A percentile compares a stretch with the other conserved stretches of the same genome.
phyloP scores from a whole-genome alignment of 2,113 vertebrate species.

The Circaetus gallicus region DNA sequence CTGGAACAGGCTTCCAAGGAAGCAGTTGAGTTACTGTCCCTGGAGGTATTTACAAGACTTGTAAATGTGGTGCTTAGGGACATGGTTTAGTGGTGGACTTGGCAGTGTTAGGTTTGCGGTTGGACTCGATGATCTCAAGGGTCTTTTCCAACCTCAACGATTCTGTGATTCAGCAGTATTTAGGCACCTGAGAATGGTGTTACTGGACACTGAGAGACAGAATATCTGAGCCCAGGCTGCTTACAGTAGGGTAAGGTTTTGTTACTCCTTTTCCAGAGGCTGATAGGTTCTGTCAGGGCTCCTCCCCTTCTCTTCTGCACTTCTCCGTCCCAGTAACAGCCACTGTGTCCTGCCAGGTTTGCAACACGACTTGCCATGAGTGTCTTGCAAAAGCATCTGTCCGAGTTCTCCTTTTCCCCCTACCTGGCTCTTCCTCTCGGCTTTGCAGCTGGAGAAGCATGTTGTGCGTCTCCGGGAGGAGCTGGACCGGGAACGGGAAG shows the following conservation, averaged over 20 bases:
- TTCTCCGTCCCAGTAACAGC: neutral
- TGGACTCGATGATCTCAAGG: neutral
- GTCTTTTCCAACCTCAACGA: neutral
- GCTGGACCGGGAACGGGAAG: slow-evolving; percentile 88
- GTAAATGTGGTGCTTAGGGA: neutral
- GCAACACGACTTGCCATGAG: fast-evolving
- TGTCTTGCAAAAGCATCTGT: neutral
- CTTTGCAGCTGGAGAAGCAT: slow-evolving; percentile 83
- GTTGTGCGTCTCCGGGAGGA: slow-evolving; percentile 79
- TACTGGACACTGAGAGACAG: fast-evolving
- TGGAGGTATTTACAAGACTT: neutral
- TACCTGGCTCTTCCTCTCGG: neutral
- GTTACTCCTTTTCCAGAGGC: neutral
- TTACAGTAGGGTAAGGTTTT: neutral
- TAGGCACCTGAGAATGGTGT: neutral
- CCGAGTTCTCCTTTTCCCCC: neutral
- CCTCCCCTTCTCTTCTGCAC: neutral
- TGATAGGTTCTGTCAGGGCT: neutral
- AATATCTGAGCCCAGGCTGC: neutral
- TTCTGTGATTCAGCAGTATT: neutral
- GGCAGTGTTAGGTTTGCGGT: neutral
- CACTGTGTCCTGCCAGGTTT: neutral
- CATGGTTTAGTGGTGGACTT: neutral
- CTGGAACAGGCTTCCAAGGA: neutral
- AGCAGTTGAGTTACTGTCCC: neutral